Conservation (phyloP, 2,797 vertebrate species). For the Eutrigla gurnardus region DNA sequence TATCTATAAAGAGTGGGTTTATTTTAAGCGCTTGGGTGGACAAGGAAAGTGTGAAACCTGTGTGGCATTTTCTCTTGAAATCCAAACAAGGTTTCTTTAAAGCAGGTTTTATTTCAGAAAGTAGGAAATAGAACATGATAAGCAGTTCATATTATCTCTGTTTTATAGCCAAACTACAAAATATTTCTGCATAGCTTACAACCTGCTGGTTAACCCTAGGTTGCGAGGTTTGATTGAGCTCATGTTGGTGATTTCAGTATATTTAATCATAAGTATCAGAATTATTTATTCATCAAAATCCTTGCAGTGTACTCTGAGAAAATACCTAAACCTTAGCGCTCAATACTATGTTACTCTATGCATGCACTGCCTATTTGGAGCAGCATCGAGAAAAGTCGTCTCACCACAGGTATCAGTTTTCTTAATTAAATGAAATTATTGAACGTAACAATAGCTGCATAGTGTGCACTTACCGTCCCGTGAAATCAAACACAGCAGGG, state of each 20-base stretch:
- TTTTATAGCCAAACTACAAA: background rate
- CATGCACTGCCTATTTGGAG: background rate
- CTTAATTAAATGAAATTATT: conserved; percentile 18
- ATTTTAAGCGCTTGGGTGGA: conserved; percentile 42
- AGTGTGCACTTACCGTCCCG: conserved; percentile 6
- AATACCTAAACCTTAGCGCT: background rate
- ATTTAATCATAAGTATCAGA: background rate
- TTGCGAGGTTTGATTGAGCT: conserved; percentile 6
- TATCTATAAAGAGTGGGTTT: conserved; percentile 43
- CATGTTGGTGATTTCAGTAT: background rate
- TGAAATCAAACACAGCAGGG: conserved; percentile 19
- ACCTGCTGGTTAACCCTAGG: background rate
- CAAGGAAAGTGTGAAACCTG: conserved; percentile 28
- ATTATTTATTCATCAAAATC: conserved; percentile 17
- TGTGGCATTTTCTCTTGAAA: conserved; percentile 34
- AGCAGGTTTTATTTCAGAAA: conserved; percentile 11
- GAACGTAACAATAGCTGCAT: background rate
- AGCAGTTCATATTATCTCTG: background rate
- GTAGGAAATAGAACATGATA: conserved; percentile 9
- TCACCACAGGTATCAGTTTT: background rate
- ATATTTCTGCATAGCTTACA: conserved; percentile 11
- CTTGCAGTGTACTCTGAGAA: background rate
- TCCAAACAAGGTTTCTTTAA: conserved; percentile 25
- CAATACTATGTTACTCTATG: background rate
- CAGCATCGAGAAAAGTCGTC: conserved; percentile 14